Base-by-base conservation (phyloP, 2,797 vertebrate species). In the Aviceda leuphotes region DNA sequence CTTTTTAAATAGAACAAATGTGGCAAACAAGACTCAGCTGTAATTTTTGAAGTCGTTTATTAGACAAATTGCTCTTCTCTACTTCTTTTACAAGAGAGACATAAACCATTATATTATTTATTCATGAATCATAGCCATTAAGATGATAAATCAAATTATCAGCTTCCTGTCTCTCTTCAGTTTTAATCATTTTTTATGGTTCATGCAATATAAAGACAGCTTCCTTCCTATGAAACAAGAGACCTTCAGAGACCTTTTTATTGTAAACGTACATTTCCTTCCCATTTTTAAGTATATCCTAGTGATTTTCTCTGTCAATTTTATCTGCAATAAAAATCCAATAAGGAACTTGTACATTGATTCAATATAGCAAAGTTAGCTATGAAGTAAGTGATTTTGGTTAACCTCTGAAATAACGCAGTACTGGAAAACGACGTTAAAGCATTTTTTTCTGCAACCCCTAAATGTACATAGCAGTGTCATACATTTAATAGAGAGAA, bases 111-210 rank as follows among this genome's bases (percentile, higher is more conserved):
- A 88, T 95, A 99, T 99, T 97, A 98, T 98, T 99, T 99, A 99
- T 99, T 99, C 98, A 99, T 99, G 98, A 98, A 97, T 96, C 92
- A 96, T 95, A 96, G 96, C 98, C 98, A 98, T 98, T 98, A 98
- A 98, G 98, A 98, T 96, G 95, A 98, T 97, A 98, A 98, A 98
- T 98, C 98, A 98, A 98, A 98, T 98, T 98, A 98, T 97, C 98
- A 98, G 97, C 98, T 98, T 98, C 98, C 98, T 98, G 98, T 96
- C 96, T 97, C 72, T 94, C 96, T 97, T 77, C 93, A 90, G 86
- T 97, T 98, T 98, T 97, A 97, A 97, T 98, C 90, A 97, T 97
- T 98, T 97, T 97, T 98, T 98, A 98, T 98, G 96, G 97, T 98
- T 97, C 95, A 83, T 83, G 97, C 98, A 98, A 98, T 98, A 98